phyloP scores from a whole-genome alignment of 2,888 invertebrate species.

The Caenorhabditis sp. region DNA sequence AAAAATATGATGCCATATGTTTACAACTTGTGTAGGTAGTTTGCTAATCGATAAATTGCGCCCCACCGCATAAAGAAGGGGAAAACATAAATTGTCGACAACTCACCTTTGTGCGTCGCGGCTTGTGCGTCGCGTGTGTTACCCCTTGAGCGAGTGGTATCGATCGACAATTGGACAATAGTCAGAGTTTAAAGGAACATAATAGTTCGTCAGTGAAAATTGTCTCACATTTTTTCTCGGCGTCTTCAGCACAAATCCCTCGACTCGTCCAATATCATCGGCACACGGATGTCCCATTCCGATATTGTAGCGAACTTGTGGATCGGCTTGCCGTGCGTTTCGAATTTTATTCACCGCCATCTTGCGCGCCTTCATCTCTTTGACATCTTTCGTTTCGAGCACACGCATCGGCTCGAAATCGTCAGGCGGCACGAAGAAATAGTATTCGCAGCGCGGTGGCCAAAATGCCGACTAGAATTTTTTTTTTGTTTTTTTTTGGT shows the following conservation, averaged over 20 bases:
- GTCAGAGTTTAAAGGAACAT: too few species aligned
- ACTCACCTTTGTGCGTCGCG: too few species aligned
- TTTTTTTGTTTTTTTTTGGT: too few species aligned
- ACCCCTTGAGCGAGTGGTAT: too few species aligned
- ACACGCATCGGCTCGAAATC: constrained; percentile 3
- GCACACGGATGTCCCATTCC: constrained; percentile 50
- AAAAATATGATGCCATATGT: too few species aligned
- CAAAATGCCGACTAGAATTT: constrained; percentile 52
- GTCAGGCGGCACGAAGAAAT: constrained; percentile 47
- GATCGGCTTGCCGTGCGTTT: constrained; percentile 8
- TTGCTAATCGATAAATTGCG: too few species aligned
- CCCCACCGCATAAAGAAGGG: too few species aligned
- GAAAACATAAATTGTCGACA: too few species aligned
- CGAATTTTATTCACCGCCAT: constrained; percentile 23
- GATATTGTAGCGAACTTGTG: constrained; percentile 17
- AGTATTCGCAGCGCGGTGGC: constrained; percentile 58
- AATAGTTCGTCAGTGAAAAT: too few species aligned
- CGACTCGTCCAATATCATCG: constrained; percentile 41
- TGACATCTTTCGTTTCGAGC: neutral
- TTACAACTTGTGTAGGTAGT: too few species aligned
- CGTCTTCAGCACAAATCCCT: constrained; percentile 45
- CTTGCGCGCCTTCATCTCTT: constrained; percentile 12
- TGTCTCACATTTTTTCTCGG: constrained; percentile 29
- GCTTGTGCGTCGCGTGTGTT: too few species aligned
- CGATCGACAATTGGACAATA: too few species aligned